Evolutionary conservation across 2,797 vertebrate genomes (phyloP).

Genomic region (Cirrhinus mrigala): DNA sequence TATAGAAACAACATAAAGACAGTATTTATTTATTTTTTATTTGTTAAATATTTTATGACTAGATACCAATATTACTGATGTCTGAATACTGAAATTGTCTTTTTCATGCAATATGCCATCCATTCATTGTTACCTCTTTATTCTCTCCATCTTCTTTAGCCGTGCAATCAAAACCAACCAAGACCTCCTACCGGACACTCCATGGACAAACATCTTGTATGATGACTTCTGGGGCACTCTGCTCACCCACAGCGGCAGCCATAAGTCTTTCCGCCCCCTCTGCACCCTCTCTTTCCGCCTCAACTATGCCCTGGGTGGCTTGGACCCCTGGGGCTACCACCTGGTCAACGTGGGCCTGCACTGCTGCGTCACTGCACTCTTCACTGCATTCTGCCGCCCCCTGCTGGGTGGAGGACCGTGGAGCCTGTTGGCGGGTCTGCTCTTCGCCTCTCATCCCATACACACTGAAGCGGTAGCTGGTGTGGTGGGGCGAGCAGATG

Average conservation of each 20-base stretch:
- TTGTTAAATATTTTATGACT: no score
- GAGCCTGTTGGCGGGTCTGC: constrained; percentile 91
- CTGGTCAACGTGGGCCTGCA: constrained; percentile 92
- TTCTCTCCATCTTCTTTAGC: constrained; percentile 73
- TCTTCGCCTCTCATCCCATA: constrained; percentile 95
- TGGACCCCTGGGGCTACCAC: constrained; percentile 97
- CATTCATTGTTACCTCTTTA: background rate
- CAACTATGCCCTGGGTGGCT: constrained; percentile 89
- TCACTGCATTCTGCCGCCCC: constrained; percentile 88
- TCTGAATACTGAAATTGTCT: no score
- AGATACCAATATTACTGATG: no score
- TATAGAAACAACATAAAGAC: no score
- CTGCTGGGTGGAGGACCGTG: constrained; percentile 91
- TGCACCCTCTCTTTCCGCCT: constrained; percentile 98
- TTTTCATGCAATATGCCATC: background rate
- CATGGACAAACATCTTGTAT: constrained; percentile 96
- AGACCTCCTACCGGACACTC: constrained; percentile 95
- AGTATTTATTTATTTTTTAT: no score
- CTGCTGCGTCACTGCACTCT: constrained; percentile 89
- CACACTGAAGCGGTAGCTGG: constrained; percentile 97
- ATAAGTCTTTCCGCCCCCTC: constrained; percentile 97
- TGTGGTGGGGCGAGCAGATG: constrained; percentile 93
- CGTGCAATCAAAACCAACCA: constrained; percentile 99
- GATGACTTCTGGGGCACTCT: constrained; percentile 99
- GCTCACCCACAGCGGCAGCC: constrained; percentile 97